phyloP scores from a whole-genome alignment of 2,888 invertebrate species.

The Troilus luridus region DNA sequence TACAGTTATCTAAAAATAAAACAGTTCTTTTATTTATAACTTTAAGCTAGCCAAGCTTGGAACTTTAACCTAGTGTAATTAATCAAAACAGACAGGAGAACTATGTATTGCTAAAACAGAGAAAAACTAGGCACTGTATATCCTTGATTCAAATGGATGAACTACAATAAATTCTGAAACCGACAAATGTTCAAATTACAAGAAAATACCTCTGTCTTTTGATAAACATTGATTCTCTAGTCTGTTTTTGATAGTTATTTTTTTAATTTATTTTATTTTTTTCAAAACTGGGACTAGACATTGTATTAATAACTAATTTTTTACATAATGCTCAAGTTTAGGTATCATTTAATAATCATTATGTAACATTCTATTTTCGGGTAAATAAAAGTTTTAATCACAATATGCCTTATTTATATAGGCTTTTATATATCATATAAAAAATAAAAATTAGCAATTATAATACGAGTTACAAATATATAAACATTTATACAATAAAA shows the following conservation, averaged over 20 bases:
- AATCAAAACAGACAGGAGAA: slow-evolving; percentile 22
- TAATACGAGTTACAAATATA: not conserved
- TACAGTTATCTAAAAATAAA: slow-evolving; percentile 56
- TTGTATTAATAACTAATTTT: slow-evolving; percentile 10
- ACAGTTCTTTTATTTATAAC: slow-evolving; percentile 38
- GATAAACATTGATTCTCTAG: not conserved
- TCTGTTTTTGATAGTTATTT: not conserved
- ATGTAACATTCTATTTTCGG: not conserved
- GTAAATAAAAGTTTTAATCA: slow-evolving; percentile 7
- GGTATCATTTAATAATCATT: not conserved
- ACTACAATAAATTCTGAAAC: too few species aligned
- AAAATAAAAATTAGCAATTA: slow-evolving; percentile 5
- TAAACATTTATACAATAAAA: slow-evolving; percentile 7
- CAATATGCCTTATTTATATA: not conserved
- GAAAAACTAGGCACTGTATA: not conserved
- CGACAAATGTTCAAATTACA: not conserved
- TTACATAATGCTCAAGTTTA: slow-evolving; percentile 13
- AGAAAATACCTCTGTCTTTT: not conserved
- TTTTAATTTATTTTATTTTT: not conserved
- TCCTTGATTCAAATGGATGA: not conserved
- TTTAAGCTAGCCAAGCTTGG: slow-evolving; percentile 37
- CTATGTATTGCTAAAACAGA: not conserved
- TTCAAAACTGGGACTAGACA: slow-evolving; percentile 45
- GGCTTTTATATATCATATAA: not conserved
- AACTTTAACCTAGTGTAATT: slow-evolving; percentile 43